Evolutionary conservation across 2,888 invertebrate species (phyloP).

Genomic region (Xestobium rufovillosum): DNA sequence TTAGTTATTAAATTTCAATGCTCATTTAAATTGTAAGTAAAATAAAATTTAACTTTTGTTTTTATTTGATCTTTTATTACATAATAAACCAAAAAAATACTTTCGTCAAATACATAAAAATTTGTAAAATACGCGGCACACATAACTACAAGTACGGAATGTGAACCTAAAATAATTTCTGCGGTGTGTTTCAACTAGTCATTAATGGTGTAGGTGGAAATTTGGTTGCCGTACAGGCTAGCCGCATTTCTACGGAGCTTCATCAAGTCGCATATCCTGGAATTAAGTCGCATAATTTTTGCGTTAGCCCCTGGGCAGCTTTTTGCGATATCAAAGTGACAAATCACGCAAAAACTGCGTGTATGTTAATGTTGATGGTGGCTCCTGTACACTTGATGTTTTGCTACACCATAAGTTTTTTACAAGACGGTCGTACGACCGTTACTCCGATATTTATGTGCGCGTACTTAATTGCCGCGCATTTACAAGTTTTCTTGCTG

Average conservation of each 20-base stretch:
- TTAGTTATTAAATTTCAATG: no score
- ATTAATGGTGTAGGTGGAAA: constrained; percentile 92
- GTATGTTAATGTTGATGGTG: constrained; percentile 58
- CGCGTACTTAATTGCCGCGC: constrained; percentile 48
- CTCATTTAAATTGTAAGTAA: no score
- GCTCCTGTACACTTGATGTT: constrained; percentile 88
- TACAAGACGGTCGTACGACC: constrained; percentile 78
- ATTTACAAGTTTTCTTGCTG: constrained; percentile 55
- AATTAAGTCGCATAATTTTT: constrained; percentile 44
- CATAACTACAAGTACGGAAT: no score
- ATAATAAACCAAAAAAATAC: no score
- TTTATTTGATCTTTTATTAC: no score
- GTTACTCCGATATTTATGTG: constrained; percentile 73
- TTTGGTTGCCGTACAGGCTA: constrained; percentile 86
- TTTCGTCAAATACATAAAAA: no score
- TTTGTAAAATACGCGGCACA: no score
- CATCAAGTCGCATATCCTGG: constrained; percentile 54
- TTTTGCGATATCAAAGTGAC: constrained; percentile 46
- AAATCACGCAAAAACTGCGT: constrained; percentile 41
- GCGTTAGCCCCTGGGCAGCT: constrained; percentile 48
- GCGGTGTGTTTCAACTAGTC: constrained; percentile 87
- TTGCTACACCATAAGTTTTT: constrained; percentile 76
- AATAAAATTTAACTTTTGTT: no score
- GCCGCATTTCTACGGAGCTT: constrained; percentile 75
- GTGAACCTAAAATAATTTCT: no score